Conservation (phyloP, 2,797 vertebrate species). For the Scyliorhinus canicula region DNA sequence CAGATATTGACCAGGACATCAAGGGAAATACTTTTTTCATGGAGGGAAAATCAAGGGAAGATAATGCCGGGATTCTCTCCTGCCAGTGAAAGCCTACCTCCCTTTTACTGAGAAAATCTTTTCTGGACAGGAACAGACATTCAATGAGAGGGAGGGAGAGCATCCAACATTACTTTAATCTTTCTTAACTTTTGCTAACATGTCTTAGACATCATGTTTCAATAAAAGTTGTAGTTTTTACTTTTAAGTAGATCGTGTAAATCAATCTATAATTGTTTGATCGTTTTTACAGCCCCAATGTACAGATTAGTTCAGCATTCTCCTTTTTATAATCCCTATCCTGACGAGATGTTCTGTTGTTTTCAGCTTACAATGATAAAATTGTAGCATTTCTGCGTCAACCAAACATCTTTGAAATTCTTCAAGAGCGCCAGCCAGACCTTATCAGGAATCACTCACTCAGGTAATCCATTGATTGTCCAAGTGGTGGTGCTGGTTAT, state of each 20-base stretch:
- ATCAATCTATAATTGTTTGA: conserved; percentile 44
- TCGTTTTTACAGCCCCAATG: conserved; percentile 37
- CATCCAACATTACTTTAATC: not conserved
- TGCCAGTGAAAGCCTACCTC: conserved; percentile 27
- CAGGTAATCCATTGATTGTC: conserved; percentile 63
- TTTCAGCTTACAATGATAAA: conserved; percentile 94
- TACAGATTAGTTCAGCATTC: conserved; percentile 17
- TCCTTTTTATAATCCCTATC: conserved; percentile 1
- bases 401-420: conserved; percentile 92
- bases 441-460: conserved; percentile 89
- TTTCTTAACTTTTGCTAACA: conserved; percentile 43
- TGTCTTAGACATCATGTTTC: conserved; percentile 43
- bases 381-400: conserved; percentile 95
- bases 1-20: not conserved
- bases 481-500: conserved; percentile 30
- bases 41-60: conserved; percentile 46
- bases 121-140: too few relatives aligned
- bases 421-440: conserved; percentile 92
- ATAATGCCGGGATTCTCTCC: conserved; percentile 45
- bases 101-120: not conserved
- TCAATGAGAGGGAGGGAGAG: not conserved
- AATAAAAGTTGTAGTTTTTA: conserved; percentile 43
- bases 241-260: conserved; percentile 44
- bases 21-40: conserved; percentile 38
- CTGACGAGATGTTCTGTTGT: conserved; percentile 42